Evolutionary conservation across 1,140 invertebrate species (phyloP).

Genomic region (Apis dorsata): DNA sequence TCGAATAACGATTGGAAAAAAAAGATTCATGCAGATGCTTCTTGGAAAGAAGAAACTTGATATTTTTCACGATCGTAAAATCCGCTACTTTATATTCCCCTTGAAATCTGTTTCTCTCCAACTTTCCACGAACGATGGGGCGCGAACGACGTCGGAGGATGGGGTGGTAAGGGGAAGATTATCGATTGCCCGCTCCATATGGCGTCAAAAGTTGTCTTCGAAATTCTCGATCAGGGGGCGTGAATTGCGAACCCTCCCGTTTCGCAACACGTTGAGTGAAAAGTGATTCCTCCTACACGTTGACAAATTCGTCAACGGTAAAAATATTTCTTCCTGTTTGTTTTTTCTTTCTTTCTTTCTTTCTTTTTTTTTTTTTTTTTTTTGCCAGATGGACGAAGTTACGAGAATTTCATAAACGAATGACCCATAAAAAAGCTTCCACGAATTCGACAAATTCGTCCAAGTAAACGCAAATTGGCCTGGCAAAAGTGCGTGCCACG

Average conservation of each 20-base stretch:
- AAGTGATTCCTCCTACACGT: too few species aligned
- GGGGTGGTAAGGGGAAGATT: background rate
- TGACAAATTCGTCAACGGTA: too few species aligned
- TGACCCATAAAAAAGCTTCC: background rate
- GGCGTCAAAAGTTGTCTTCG: background rate
- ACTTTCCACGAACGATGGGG: background rate
- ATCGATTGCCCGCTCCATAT: conserved; percentile 22
- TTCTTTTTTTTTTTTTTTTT: too few species aligned
- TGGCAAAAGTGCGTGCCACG: conserved; percentile 18
- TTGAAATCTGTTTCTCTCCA: background rate
- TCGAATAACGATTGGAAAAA: too few species aligned
- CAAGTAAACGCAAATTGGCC: background rate
- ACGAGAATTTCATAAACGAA: background rate
- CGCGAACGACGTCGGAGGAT: background rate
- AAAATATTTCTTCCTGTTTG: too few species aligned
- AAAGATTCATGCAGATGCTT: too few species aligned
- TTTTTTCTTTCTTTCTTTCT: too few species aligned
- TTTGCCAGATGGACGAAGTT: too few species aligned
- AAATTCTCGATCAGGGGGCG: background rate
- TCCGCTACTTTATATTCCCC: conserved; percentile 34
- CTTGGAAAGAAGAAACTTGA: background rate
- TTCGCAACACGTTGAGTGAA: too few species aligned
- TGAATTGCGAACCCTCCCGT: background rate
- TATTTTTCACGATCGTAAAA: background rate
- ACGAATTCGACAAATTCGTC: background rate